Base-by-base conservation (phyloP, 2,113 vertebrate species). In the Emydocephalus ijimae region DNA sequence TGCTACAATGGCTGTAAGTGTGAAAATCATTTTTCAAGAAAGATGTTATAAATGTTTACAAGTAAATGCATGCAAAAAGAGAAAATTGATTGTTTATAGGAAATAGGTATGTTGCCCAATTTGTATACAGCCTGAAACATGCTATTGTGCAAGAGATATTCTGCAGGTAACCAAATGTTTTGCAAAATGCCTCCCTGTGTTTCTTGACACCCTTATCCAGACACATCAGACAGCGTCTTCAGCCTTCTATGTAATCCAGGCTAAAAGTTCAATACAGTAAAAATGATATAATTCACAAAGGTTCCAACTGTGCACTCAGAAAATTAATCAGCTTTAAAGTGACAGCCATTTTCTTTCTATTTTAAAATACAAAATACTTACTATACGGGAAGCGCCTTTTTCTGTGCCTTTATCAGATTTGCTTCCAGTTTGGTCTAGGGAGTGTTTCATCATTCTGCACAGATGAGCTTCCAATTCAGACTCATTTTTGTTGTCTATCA, bases 401-500 rank as follows among this genome's bases (percentile, higher is more conserved):
- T 99, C 99, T 0, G 98, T 99, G 64, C 98, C 98, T 89, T 98
- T 98, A 94, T 99, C 99, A 6, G 96, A 97, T 96, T 99, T 99
- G 89, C 96, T 96, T 52, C 98, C 98, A 0, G 97, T 97, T 90
- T 98, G 97, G 94, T 99, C 98, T 96, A 98, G 98, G 0, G 98
- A 98, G 87, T 98, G 98, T 95, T 99, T 99, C 96, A 99, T 98
- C 95, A 98, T 98, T 56, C 98, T 97, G 92, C 98, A 98, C 20
- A 99, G 97, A 61, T 99, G 98, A 50, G 98, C 98, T 94, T 99
- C 99, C 95, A 99, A 96, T 95, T 99, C 99, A 0, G 99, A 99
- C 94, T 99, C 99, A 2, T 99, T 99, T 93, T 98, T 99, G 92
- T 99, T 99, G 94, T 99, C 99, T 34, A 99, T 99, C 99, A 99